phyloP scores from a whole-genome alignment of 2,797 vertebrate genomes.

The Erpetoichthys calabaricus region DNA sequence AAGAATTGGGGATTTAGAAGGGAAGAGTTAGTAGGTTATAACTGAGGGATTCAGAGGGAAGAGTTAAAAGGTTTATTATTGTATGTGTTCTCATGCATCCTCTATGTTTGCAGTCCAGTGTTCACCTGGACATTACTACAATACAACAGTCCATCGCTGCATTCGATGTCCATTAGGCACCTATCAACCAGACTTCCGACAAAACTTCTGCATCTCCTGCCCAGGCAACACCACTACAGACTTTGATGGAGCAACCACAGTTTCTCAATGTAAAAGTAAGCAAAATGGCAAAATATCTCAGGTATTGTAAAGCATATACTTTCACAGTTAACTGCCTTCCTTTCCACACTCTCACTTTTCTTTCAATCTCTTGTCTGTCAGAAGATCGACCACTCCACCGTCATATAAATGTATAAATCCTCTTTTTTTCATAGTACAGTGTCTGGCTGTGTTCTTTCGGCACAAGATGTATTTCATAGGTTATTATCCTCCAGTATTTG shows the following conservation, averaged over 20 bases:
- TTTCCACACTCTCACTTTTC: too few relatives aligned
- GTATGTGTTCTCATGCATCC: neutral
- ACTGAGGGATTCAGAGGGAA: fast-evolving
- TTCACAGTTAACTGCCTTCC: neutral
- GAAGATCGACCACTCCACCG: too few relatives aligned
- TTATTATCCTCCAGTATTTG: too few relatives aligned
- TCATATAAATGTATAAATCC: too few relatives aligned
- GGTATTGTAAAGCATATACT: neutral
- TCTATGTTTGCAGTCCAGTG: conserved; percentile 63
- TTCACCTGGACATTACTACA: conserved; percentile 90
- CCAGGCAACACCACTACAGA: conserved; percentile 94
- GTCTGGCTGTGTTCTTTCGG: too few relatives aligned
- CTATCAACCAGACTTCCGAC: conserved; percentile 88
- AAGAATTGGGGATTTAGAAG: neutral
- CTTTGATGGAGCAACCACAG: conserved; percentile 88
- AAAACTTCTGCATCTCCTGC: conserved; percentile 91
- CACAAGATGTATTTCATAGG: too few relatives aligned
- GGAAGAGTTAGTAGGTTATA: too few relatives aligned
- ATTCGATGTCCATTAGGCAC: conserved; percentile 86
- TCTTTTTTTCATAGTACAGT: too few relatives aligned
- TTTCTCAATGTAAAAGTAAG: conserved; percentile 95
- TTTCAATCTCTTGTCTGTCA: too few relatives aligned
- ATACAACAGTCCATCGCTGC: conserved; percentile 82
- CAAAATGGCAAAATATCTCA: neutral
- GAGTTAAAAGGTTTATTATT: neutral